Evolutionary conservation across 2,888 invertebrate species (phyloP), one percentile per base, ranked within the genome.

Genomic region (Tridacna gigas): DNA sequence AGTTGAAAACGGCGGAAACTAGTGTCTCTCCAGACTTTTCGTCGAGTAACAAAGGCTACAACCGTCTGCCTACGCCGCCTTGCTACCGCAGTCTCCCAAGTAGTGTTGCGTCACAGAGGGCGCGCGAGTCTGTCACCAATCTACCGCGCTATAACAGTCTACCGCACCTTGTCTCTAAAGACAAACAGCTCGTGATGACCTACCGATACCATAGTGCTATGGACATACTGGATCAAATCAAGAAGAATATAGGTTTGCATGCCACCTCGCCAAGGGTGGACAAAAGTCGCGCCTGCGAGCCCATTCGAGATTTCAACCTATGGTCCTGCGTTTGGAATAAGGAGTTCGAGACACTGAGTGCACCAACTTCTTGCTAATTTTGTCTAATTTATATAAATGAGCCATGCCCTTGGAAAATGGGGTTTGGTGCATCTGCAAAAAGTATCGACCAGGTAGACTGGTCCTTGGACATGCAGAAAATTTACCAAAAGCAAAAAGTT

Each of bases 231-330:
- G 94, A 94, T 84, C 89, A 88, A 9, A 75, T 94, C 11, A 79
- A 90, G 25, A 80, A 87, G 47, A 79, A 87, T 11, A 81, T 85
- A 26, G 91, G 91, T 0, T 71, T 89, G 22, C 77, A 89, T 5
- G 77, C 90, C 0, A 88, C 92, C 26, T 93, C 92, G 7, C 92
- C 93, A 9, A 51, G 92, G 20, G 81, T 90, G 7, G 77, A 66
- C 20, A 67, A 77, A n/a, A 18, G 67, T 13, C 26, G 83, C 18
- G 28, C 76, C 37, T 86, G 86, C 4, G 88, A 89, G 60, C 92
- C 96, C 97, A 92, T 96, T 97, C 92, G 97, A 97, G 96, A 97
- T 97, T 95, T 98, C 97, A 96, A 98, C 97, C 90, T 98, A 97
- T 96, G 98, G 97, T 95, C 98, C 97, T 96, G 98, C 97, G 97